Evolutionary conservation across 2,113 vertebrate species (phyloP).

Genomic region (Bubo blakistoni): DNA sequence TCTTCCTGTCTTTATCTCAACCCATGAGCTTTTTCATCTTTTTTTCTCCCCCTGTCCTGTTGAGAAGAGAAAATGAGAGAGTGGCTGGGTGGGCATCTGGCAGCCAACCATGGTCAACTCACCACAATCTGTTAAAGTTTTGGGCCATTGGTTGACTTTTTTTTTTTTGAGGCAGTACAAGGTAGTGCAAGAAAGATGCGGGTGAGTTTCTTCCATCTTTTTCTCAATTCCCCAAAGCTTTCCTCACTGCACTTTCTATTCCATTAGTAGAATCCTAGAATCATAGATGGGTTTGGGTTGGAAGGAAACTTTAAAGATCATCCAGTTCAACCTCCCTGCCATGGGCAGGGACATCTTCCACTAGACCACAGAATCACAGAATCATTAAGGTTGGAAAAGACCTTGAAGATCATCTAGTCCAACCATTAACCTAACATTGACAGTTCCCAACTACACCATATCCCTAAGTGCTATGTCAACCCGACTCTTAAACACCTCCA

Average conservation of each 20-base stretch:
- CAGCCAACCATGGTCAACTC: not conserved
- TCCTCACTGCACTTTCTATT: not conserved
- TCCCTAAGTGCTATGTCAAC: too few relatives aligned
- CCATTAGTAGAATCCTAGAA: not conserved
- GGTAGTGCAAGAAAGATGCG: not conserved
- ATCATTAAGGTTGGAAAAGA: too few relatives aligned
- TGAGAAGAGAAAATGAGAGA: not conserved
- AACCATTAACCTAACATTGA: too few relatives aligned
- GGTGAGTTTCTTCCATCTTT: not conserved
- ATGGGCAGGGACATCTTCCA: too few relatives aligned
- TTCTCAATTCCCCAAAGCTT: not conserved
- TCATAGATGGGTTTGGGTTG: not conserved
- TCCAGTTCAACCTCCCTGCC: not conserved
- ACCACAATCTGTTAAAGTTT: not conserved
- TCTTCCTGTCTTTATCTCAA: not conserved
- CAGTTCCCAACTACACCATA: too few relatives aligned
- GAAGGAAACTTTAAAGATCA: not conserved
- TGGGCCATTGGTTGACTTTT: too few relatives aligned
- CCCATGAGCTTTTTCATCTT: not conserved
- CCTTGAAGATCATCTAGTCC: too few relatives aligned
- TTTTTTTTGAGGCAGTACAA: not conserved
- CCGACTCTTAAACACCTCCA: too few relatives aligned
- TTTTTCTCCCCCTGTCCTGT: not conserved
- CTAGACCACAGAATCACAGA: too few relatives aligned
- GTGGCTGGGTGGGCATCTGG: not conserved